phyloP scores from a whole-genome alignment of 2,797 vertebrate species.

The Neostethus bicornis region DNA sequence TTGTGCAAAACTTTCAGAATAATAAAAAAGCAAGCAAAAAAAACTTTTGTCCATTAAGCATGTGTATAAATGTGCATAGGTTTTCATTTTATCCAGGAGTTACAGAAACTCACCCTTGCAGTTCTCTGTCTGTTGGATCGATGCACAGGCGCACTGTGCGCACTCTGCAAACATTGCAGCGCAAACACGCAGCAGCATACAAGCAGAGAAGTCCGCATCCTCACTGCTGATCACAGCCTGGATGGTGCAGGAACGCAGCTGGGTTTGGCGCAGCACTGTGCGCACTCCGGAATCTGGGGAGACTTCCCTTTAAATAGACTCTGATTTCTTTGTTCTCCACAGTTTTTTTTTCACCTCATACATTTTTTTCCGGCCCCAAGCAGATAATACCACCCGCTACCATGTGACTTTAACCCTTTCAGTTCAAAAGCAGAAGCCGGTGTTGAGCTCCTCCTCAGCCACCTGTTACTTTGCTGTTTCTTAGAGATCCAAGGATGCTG shows the following conservation, averaged over 20 bases:
- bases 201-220: slow-evolving; percentile 68
- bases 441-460: not conserved
- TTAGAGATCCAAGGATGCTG: too few relatives aligned
- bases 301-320: slow-evolving; percentile 70
- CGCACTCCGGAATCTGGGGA: slow-evolving; percentile 33
- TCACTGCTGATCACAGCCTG: slow-evolving; percentile 39
- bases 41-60: too few relatives aligned
- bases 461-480: slow-evolving; percentile 2
- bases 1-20: not conserved
- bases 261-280: slow-evolving; percentile 25
- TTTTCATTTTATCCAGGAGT: too few relatives aligned
- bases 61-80: too few relatives aligned
- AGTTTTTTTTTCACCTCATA: slow-evolving; percentile 45
- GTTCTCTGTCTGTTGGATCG: slow-evolving; percentile 59
- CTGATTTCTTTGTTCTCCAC: slow-evolving; percentile 72
- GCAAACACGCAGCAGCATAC: slow-evolving; percentile 63
- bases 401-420: slow-evolving; percentile 77
- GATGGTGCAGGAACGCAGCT: slow-evolving; percentile 26
- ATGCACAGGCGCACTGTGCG: slow-evolving; percentile 52
- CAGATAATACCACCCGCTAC: slow-evolving; percentile 68
- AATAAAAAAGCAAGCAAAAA: not conserved
- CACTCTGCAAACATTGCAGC: slow-evolving; percentile 57
- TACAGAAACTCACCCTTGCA: slow-evolving; percentile 73
- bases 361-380: slow-evolving; percentile 52
- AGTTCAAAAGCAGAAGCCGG: slow-evolving; percentile 28